Evolutionary conservation across 2,888 invertebrate genomes (phyloP).

Genomic region (Acanthacorydalis orientalis): DNA sequence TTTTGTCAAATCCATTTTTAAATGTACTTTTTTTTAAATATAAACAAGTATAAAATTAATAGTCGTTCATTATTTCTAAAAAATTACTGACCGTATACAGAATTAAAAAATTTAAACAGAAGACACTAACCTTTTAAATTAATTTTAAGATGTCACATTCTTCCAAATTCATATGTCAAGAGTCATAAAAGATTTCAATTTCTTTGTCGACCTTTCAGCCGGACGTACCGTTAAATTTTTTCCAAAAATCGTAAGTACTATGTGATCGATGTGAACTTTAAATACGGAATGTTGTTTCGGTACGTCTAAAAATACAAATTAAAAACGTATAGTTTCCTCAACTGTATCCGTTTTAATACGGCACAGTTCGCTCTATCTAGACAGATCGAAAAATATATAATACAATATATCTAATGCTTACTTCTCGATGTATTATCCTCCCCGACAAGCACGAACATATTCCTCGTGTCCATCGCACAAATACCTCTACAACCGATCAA

Average conservation of each 20-base stretch:
- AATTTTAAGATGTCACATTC: no score
- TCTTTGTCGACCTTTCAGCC: slow-evolving; percentile 56
- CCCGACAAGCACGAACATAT: slow-evolving; percentile 48
- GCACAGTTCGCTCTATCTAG: neutral
- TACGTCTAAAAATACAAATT: slow-evolving; percentile 34
- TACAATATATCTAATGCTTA: slow-evolving; percentile 19
- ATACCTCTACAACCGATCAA: slow-evolving; percentile 47
- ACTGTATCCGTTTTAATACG: neutral
- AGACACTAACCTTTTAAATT: no score
- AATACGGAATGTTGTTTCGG: slow-evolving; percentile 64
- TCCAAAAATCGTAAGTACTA: slow-evolving; percentile 52
- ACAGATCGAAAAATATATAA: neutral
- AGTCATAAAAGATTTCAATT: slow-evolving; percentile 45
- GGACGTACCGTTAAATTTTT: slow-evolving; percentile 55
- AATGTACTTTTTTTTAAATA: no score
- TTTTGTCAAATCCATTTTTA: no score
- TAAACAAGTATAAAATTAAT: no score
- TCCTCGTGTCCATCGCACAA: slow-evolving; percentile 56
- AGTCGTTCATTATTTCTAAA: no score
- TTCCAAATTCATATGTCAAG: slow-evolving; percentile 30
- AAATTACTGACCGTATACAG: no score
- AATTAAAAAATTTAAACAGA: no score
- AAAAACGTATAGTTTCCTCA: neutral
- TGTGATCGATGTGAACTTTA: slow-evolving; percentile 38
- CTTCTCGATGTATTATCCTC: slow-evolving; percentile 41